Percentiles rank a stretch among this genome's conserved stretches.
phyloP scores from a whole-genome alignment of 2,888 invertebrate genomes.

The Ptycholaimellus sp. region DNA sequence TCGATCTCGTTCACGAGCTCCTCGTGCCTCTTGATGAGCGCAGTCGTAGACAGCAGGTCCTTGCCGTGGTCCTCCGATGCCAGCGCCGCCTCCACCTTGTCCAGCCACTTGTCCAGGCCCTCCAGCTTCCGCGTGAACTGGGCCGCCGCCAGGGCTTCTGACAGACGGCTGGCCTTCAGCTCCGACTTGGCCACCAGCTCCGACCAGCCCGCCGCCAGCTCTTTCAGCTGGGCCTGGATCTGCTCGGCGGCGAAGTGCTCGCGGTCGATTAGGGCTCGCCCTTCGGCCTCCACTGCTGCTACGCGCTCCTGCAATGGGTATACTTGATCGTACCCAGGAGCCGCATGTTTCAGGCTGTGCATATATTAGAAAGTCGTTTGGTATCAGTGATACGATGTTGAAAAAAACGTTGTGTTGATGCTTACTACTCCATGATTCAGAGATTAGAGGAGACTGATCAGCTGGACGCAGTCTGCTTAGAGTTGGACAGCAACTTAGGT shows the following conservation, averaged over 20 bases:
- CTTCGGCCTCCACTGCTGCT: constrained; percentile 23
- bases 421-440: too few relatives aligned
- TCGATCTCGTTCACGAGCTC: constrained; percentile 21
- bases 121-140: constrained; percentile 50
- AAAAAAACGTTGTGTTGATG: too few relatives aligned
- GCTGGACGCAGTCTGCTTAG: too few relatives aligned
- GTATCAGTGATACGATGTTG: too few relatives aligned
- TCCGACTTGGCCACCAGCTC: constrained; percentile 48
- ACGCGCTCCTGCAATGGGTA: constrained; percentile 9
- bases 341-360: too few relatives aligned
- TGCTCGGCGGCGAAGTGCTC: constrained; percentile 61
- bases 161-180: constrained; percentile 36
- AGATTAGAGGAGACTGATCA: too few relatives aligned
- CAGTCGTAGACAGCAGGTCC: constrained; percentile 60
- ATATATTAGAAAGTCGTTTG: too few relatives aligned
- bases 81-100: constrained; percentile 54
- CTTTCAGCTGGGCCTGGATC: constrained; percentile 56
- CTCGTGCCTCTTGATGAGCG: constrained; percentile 40
- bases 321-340: too few relatives aligned
- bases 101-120: constrained; percentile 77
- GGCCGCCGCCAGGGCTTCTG: constrained; percentile 19
- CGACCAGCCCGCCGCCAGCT: constrained; percentile 62
- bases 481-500: too few relatives aligned
- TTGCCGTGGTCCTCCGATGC: constrained; percentile 55
- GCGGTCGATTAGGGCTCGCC: constrained; percentile 36